Evolutionary conservation across 2,113 vertebrate species (phyloP).

Genomic region (Pelecanoides urinatrix): DNA sequence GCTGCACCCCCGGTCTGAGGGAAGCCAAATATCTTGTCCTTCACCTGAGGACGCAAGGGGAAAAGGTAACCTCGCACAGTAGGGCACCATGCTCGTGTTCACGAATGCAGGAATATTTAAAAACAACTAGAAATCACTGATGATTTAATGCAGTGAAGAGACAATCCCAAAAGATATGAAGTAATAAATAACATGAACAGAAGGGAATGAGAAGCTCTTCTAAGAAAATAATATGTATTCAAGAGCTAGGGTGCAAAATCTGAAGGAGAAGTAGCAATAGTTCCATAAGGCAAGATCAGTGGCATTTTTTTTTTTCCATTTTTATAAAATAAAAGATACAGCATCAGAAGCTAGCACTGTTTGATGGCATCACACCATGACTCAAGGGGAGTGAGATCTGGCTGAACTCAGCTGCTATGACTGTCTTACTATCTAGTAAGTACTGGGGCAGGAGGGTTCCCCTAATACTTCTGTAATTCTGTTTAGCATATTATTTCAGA

Average conservation of each 20-base stretch:
- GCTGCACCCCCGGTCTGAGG: neutral
- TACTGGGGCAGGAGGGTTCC: rapidly evolving
- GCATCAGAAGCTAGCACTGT: neutral
- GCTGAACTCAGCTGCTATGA: neutral
- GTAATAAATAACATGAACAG: neutral
- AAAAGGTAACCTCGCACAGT: neutral
- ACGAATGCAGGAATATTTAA: neutral
- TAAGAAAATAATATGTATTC: neutral
- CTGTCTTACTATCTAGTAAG: neutral
- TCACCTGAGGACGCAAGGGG: rapidly evolving
- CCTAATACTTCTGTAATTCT: neutral
- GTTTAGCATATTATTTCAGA: neutral
- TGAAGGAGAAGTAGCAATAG: neutral
- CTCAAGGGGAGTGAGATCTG: neutral
- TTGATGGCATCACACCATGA: neutral
- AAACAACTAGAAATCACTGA: neutral
- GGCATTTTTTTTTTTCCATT: neutral
- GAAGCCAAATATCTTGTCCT: neutral
- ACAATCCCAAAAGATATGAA: neutral
- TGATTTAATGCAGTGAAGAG: neutral
- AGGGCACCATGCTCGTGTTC: neutral
- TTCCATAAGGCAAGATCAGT: neutral
- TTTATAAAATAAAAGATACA: neutral
- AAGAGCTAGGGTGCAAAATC: neutral
- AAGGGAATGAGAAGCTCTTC: neutral